Percentiles rank a stretch among this genome's conserved stretches.
phyloP scores from a whole-genome alignment of 2,888 invertebrate species.

The Troides aeacus region DNA sequence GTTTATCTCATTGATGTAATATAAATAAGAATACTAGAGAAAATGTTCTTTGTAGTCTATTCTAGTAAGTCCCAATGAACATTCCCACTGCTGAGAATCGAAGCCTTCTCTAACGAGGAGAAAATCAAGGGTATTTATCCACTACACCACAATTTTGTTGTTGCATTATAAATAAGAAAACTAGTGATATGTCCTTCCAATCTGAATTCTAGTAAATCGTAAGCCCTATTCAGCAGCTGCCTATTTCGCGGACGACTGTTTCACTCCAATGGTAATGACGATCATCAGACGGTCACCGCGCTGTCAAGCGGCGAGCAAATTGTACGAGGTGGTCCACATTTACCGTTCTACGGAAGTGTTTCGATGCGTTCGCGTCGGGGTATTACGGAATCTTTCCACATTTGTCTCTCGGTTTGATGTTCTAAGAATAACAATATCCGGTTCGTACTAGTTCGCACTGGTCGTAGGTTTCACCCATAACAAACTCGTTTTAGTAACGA shows the following conservation, averaged over 20 bases:
- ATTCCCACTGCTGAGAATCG: too few species aligned
- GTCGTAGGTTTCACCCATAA: too few species aligned
- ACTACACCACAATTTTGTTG: background rate
- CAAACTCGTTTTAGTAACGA: too few species aligned
- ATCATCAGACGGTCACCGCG: slow-evolving; percentile 54
- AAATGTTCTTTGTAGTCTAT: too few species aligned
- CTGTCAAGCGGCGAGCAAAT: slow-evolving; percentile 59
- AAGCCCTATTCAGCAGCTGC: slow-evolving; percentile 10
- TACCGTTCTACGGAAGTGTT: slow-evolving; percentile 31
- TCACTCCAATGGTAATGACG: slow-evolving; percentile 61
- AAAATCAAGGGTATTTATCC: background rate
- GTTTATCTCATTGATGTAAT: too few species aligned
- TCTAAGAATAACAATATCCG: background rate
- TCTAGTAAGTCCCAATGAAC: too few species aligned
- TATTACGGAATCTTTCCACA: background rate
- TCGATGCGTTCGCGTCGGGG: background rate
- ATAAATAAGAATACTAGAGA: too few species aligned
- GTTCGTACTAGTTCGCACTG: background rate
- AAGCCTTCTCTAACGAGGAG: too few species aligned
- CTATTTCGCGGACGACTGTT: slow-evolving; percentile 28
- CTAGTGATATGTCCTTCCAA: background rate
- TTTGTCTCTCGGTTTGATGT: background rate
- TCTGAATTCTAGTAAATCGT: background rate
- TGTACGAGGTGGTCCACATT: slow-evolving; percentile 41
- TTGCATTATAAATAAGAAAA: too few species aligned